Base-by-base conservation (phyloP, 1,140 invertebrate species). In the Trinorchestia longiramus region DNA sequence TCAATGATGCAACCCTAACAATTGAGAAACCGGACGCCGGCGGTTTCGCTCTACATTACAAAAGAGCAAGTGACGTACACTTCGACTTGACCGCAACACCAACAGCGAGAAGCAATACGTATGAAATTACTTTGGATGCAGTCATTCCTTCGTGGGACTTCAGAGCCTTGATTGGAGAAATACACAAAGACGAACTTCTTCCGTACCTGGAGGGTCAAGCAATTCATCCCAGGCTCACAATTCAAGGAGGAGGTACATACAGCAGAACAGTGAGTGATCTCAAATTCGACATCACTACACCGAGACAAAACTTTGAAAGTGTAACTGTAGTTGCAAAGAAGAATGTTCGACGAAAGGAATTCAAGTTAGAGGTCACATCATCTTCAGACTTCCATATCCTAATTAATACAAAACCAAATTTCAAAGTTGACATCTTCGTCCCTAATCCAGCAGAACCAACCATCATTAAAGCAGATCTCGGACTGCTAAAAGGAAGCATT, bases 91-190 rank as follows among this genome's bases (percentile, higher is more conserved):
- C 92, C 23, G 96, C 87, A 47, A 47, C 95, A 40, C 94, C 62
- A 36, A 8, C 90, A 44, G 40, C 17, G 41, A 62, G 41, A 23
- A 95, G 87, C 28, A 0, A 62, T 17, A n/a, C 57, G 11, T 95
- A 96, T 17, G 95, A 45, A 53, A 17, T 96, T 44, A 96, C 96
- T 62, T n/a, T 96, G 15, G 92, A 96, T 41, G 96, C 96, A 88
- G 95, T 95, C 43, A 57, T 96, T 91, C 96, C 96, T n/a, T 95
- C 95, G 3, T 96, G 96, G 95, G 96, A 96, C 62, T 53, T 53
- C 47, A 53, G 19, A 53, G 95, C 96, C 41, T 90, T 96, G 62
- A 95, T 96, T 44, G 88, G 45, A 45, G 88, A 88, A 62, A 36
- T 87, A 1, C 87, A 43, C 8, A 40, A 96, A 87, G 44, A 95